Evolutionary conservation across 1,140 invertebrate genomes (phyloP), one percentile per base, ranked within the genome.

Genomic region (Drosophila novamexicana): DNA sequence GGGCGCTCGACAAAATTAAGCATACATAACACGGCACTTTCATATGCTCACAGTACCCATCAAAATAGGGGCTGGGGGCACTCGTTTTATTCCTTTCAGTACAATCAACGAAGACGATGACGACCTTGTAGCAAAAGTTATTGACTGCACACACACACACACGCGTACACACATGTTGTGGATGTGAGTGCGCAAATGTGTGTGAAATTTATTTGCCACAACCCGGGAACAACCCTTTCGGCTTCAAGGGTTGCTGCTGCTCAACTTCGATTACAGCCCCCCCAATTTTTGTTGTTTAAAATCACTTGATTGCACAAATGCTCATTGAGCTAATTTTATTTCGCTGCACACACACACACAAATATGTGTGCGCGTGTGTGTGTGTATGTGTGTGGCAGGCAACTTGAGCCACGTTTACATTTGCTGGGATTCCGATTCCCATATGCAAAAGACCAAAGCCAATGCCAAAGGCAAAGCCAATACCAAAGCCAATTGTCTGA

Each of bases 231-330:
- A 77, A 77, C 78, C 78, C 77, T 81, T 79, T 74, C 16, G 14
- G 40, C 39, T 37, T 12, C 58, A 63, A 75, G 79, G 79, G 77
- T 79, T 77, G 69, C 68, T 61, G 47, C 63, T 65, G 66, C 49
- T 63, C 75, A 74, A 53, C 61, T 72, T 62, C 74, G 67, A 75
- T 71, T 76, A 72, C 74, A 76, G 67, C 18, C 44, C 49, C 49
- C 49, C 67, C 64, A 68, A 77, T 58, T 74, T 79, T 77, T 79
- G 69, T 78, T 83, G 77, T 81, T 84, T 89, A 73, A 90, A 90
- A 81, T 90, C 84, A 89, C 81, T 90, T 89, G 84, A 89, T 89
- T 89, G 84, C 84, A 90, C 85, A 89, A 89, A 89, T 89, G 84
- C 84, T 89, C 84, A 89, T 89, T 90, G 85, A 79, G 81, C 84